phyloP scores from a whole-genome alignment of 2,888 invertebrate species.

The Drosophila multiciliata region DNA sequence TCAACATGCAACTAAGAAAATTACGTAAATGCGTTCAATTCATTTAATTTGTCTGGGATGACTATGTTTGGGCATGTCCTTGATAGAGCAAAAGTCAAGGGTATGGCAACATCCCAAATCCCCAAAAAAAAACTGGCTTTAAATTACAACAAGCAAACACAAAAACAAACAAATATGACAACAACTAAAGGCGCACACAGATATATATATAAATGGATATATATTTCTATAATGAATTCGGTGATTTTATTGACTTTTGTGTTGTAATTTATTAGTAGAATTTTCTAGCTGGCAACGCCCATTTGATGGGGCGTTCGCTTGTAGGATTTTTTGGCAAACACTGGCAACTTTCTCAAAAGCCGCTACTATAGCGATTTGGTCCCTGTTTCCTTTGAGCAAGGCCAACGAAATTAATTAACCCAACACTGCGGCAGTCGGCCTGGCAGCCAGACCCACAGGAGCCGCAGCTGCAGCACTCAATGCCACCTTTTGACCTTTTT shows the following conservation, averaged over 20 bases:
- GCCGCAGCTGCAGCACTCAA: constrained; percentile 42
- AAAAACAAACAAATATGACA: constrained; percentile 13
- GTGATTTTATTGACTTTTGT: constrained; percentile 74
- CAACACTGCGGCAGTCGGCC: constrained; percentile 33
- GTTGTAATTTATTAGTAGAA: constrained; percentile 70
- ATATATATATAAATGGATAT: constrained; percentile 22
- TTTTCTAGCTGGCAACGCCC: constrained; percentile 54
- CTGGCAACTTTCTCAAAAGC: constrained; percentile 52
- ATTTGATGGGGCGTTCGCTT: constrained; percentile 39
- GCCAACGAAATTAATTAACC: constrained; percentile 73
- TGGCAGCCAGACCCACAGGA: constrained; percentile 41
- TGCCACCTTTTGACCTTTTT: constrained; percentile 68
- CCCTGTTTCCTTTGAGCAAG: constrained; percentile 43
- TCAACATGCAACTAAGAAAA: constrained; percentile 56
- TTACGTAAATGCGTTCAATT: constrained; percentile 69
- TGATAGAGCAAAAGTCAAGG: constrained; percentile 67
- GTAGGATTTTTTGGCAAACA: constrained; percentile 51
- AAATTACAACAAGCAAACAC: constrained; percentile 58
- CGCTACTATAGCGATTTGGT: constrained; percentile 21
- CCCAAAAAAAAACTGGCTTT: constrained; percentile 50
- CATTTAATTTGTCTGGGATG: constrained; percentile 48
- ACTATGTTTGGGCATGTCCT: constrained; percentile 47
- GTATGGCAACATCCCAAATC: constrained; percentile 46
- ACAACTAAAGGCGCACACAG: constrained; percentile 8
- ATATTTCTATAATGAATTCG: constrained; percentile 73